These are phyloP conservation scores for Arnoldichthys spilopterus DNA, from an alignment of 2,797 vertebrate species.

Conservation along the genomic window DNA sequence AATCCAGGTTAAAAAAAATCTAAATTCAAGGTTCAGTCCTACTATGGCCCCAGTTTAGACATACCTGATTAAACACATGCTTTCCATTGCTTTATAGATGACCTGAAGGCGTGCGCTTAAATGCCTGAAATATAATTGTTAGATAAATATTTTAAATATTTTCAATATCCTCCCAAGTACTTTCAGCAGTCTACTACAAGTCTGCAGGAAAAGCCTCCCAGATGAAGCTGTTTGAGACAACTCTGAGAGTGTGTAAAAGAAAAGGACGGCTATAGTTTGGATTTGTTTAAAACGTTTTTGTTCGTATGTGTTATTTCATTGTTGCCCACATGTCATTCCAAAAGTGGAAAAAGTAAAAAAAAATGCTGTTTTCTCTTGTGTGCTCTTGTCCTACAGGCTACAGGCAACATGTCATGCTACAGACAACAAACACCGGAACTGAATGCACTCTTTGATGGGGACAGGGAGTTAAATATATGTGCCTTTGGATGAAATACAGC, in stretches of 20 bases:
- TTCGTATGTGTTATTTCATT: not conserved
- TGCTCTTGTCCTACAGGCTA: not conserved
- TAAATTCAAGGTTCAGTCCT: too few relatives aligned
- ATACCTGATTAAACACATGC: too few relatives aligned
- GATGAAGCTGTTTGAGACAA: not conserved
- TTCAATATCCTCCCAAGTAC: too few relatives aligned
- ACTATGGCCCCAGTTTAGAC: too few relatives aligned
- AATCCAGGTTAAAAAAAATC: too few relatives aligned
- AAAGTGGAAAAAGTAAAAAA: not conserved
- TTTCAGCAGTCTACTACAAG: not conserved
- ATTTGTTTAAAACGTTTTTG: not conserved
- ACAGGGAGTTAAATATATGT: constrained; percentile 63
- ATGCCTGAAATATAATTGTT: too few relatives aligned
- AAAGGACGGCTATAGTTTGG: not conserved
- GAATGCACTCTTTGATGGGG: constrained; percentile 69
- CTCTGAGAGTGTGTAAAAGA: not conserved
- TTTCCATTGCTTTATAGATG: too few relatives aligned
- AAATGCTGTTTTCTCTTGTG: not conserved
- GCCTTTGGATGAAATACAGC: constrained; percentile 61
- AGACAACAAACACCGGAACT: constrained; percentile 75
- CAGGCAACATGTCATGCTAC: constrained; percentile 54
- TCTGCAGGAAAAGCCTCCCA: not conserved
- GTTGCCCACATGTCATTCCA: not conserved
- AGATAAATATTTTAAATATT: too few relatives aligned
- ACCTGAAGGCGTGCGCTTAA: too few relatives aligned